Evolutionary conservation across 2,113 vertebrate genomes (phyloP), one percentile per base, ranked within the genome.

Genomic region (Gila orcuttii): DNA sequence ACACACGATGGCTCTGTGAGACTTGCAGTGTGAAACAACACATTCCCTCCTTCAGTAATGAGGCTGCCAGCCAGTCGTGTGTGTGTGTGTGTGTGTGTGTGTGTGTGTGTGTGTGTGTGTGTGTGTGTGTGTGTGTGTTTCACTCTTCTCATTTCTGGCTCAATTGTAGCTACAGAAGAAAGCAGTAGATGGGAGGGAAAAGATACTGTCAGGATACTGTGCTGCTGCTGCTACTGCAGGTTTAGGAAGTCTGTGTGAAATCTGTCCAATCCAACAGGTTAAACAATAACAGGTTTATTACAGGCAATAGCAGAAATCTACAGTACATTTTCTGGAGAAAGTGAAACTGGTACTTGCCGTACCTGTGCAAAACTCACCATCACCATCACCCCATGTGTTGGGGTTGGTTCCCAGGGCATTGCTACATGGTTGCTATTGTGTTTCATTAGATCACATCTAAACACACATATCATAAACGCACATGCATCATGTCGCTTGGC

Each of bases 131-230:
- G 42, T 79, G 25, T 69, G 25, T 2, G 55, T 77, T 55, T 33
- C 47, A 21, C 75, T 77, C 25, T 31, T 78, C 59, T 82, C 50
- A 55, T 79, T 71, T 28, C 17, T 84, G 68, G 52, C 31, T 74
- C 77, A 74, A 69, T 84, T 84, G 79, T 74, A 74, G 81, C 64
- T 86, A 42, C 83, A 62, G 85, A 89, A 86, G 60, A 62, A 57
- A 80, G 21, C 66, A 28, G 52, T 33, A 77, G 85, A 66, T 28
- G 17, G 6, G 59, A 62, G 42, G 31, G 50, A 85, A 62, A 50
- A 78, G 50, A 77, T 55, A 36, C 74, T 73, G 69, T 86, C 82
- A 47, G 69, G 57, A 78, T 71, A 28, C 28, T 28, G 45, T 80
- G 83, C 50, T 71, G 79, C 31, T 50, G 57, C 25, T 82, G 12